Percentiles rank a stretch among this genome's conserved stretches.
These are phyloP conservation scores for Eristalinus aeneus DNA, from an alignment of 2,888 invertebrate genomes.

Conservation along the genomic window DNA sequence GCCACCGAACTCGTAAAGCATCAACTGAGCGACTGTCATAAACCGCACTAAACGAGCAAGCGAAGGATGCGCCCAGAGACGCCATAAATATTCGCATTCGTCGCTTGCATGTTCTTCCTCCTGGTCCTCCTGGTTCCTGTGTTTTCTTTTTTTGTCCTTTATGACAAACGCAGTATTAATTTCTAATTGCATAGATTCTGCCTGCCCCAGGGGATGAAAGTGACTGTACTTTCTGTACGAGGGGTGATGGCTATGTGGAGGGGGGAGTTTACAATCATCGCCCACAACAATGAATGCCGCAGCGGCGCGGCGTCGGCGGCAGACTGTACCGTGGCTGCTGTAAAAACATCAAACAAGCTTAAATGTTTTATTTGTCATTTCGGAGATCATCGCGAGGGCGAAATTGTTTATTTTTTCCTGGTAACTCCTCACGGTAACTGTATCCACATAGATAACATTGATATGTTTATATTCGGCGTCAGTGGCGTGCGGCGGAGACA, in stretches of 20 bases:
- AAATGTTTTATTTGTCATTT: conserved; percentile 71
- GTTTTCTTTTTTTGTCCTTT: conserved; percentile 26
- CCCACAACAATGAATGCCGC: conserved; percentile 51
- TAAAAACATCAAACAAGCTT: conserved; percentile 67
- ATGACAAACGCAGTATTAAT: conserved; percentile 69
- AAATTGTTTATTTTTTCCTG: conserved; percentile 61
- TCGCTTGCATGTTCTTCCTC: background rate
- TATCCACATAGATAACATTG: conserved; percentile 69
- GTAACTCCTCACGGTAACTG: conserved; percentile 28
- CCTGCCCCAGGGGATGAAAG: conserved; percentile 40
- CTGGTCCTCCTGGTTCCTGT: background rate
- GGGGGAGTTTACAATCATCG: conserved; percentile 58
- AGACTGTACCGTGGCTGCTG: conserved; percentile 30
- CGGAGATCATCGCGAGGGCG: conserved; percentile 61
- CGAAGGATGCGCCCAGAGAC: conserved; percentile 27
- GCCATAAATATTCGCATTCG: conserved; percentile 48
- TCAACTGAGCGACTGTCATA: conserved; percentile 64
- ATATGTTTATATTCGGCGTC: conserved; percentile 57
- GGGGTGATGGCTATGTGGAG: background rate
- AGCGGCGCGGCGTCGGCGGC: conserved; percentile 32
- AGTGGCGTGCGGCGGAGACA: conserved; percentile 22
- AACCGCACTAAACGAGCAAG: conserved; percentile 50
- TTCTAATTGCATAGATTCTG: conserved; percentile 69
- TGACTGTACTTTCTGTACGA: conserved; percentile 25
- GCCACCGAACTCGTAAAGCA: conserved; percentile 64